These are phyloP conservation scores for Eupeodes latifasciatus DNA, from an alignment of 2,888 invertebrate species.

Conservation along the genomic window DNA sequence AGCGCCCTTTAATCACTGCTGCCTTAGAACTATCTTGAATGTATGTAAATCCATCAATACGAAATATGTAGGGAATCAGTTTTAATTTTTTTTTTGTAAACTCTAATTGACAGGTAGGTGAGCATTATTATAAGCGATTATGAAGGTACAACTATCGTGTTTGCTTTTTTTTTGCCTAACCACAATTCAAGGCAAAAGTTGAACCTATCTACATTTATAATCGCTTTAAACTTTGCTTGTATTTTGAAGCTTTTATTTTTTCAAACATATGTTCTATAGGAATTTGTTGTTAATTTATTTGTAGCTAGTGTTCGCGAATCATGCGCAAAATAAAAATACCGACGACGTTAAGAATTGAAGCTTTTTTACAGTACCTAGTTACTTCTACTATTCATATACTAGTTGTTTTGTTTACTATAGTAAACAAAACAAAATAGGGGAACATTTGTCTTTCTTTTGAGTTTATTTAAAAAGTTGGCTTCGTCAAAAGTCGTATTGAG, in stretches of 20 bases:
- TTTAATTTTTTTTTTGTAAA: background rate
- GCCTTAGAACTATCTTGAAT: background rate
- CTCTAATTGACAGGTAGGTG: background rate
- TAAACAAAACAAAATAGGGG: no score
- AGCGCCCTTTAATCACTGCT: background rate
- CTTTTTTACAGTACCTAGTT: no score
- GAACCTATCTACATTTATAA: background rate
- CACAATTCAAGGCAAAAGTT: constrained; percentile 7
- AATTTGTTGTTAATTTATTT: background rate
- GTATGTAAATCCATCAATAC: background rate
- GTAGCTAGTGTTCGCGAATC: background rate
- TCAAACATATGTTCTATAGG: background rate
- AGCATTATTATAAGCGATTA: constrained; percentile 8
- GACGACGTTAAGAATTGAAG: background rate
- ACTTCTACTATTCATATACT: no score
- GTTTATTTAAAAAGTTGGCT: no score
- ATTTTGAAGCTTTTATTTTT: background rate
- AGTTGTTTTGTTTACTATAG: no score
- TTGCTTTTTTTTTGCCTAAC: background rate
- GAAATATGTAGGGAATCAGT: background rate
- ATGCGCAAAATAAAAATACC: background rate
- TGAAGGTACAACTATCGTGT: background rate
- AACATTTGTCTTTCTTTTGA: no score
- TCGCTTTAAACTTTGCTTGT: background rate
- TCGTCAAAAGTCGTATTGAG: no score